Conservation (phyloP, 2,113 vertebrate genomes). For the Ivindomyrus marchei region DNA sequence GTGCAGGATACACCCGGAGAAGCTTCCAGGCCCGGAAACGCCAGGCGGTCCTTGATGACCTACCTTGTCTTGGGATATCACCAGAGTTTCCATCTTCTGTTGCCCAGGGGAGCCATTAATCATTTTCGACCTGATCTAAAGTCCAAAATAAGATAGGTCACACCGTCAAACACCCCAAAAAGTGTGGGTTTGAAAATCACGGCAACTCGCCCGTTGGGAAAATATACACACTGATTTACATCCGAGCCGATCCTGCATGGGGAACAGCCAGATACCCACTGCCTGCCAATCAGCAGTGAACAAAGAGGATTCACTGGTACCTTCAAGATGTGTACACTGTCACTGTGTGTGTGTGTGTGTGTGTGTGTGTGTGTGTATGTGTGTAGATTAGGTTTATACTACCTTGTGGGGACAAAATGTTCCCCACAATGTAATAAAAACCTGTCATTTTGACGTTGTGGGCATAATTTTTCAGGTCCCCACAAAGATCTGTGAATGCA, state of each 20-base stretch:
- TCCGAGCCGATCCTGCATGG: not conserved
- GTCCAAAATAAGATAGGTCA: not conserved
- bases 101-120: conserved; percentile 74
- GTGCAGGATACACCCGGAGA: not conserved
- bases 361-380: not conserved
- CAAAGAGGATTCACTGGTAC: not conserved
- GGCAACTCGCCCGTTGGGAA: not conserved
- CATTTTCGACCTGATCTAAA: conserved; percentile 85
- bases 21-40: not conserved
- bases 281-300: not conserved
- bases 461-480: no score
- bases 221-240: not conserved
- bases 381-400: not conserved
- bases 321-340: not conserved
- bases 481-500: no score
- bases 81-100: conserved; percentile 71
- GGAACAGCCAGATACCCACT: not conserved
- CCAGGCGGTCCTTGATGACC: conserved; percentile 25
- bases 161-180: not conserved
- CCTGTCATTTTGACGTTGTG: no score
- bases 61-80: conserved; percentile 97
- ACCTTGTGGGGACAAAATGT: no score
- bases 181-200: not conserved
- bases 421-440: no score
- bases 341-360: not conserved